Conservation (phyloP, 2,888 invertebrate species). For the Melipona beecheii region DNA sequence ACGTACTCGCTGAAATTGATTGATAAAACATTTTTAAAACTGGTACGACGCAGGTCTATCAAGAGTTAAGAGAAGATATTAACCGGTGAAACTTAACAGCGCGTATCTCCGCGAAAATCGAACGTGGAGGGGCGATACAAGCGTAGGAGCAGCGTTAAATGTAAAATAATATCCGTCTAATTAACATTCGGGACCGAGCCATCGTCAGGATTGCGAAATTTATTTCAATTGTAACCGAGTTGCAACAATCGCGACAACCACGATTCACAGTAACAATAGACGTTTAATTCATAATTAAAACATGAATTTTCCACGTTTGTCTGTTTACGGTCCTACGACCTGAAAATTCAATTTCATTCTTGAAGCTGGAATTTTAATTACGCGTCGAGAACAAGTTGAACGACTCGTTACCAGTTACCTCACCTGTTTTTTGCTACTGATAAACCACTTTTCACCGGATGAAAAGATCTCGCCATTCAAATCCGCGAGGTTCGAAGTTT, state of each 20-base stretch:
- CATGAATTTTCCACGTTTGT: neutral
- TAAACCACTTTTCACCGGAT: too few species aligned
- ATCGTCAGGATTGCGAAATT: slow-evolving; percentile 19
- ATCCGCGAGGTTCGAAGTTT: too few species aligned
- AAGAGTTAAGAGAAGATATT: slow-evolving; percentile 25
- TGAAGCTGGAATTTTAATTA: too few species aligned
- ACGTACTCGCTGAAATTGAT: neutral
- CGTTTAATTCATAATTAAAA: neutral
- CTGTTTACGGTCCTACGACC: too few species aligned
- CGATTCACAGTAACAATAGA: neutral
- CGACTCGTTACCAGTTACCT: too few species aligned
- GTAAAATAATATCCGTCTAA: slow-evolving; percentile 44
- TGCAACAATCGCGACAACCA: neutral
- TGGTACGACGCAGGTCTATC: neutral
- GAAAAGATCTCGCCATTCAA: too few species aligned
- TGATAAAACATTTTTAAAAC: neutral
- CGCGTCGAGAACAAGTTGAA: too few species aligned
- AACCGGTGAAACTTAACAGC: slow-evolving; percentile 57
- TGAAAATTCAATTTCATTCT: too few species aligned
- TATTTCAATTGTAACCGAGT: neutral
- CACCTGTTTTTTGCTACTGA: too few species aligned
- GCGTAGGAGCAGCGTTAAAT: slow-evolving; percentile 24
- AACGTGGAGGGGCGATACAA: slow-evolving; percentile 40
- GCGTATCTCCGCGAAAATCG: slow-evolving; percentile 62
- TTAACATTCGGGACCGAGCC: neutral